These are phyloP conservation scores for Plecturocebus donacophilus DNA, from an alignment of 2,113 vertebrate genomes.

Conservation along the genomic window DNA sequence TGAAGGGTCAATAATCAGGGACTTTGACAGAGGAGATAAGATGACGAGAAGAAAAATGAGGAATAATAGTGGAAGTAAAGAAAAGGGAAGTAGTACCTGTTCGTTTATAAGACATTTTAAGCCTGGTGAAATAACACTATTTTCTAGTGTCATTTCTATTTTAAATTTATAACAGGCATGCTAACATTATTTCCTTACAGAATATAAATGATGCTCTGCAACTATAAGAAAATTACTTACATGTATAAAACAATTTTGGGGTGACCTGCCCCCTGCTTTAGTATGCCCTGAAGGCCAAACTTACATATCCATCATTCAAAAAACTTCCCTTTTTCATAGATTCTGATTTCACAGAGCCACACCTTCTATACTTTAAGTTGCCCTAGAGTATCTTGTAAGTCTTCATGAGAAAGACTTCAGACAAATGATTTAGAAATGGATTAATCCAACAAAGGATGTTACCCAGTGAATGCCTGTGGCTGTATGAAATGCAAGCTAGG, in stretches of 20 bases:
- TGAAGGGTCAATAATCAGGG: not conserved
- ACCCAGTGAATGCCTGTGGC: not conserved
- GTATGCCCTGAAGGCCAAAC: not conserved
- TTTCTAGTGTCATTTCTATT: not conserved
- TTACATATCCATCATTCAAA: not conserved
- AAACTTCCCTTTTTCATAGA: not conserved
- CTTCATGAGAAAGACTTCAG: slow-evolving; percentile 11
- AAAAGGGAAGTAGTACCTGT: not conserved
- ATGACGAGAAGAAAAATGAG: not conserved
- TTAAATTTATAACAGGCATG: not conserved
- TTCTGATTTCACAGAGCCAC: not conserved
- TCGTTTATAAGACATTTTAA: not conserved
- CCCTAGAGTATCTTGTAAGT: not conserved
- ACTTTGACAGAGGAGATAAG: not conserved
- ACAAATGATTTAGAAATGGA: slow-evolving; percentile 45
- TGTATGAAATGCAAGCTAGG: slow-evolving; percentile 17
- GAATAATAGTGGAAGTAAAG: not conserved
- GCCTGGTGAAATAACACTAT: not conserved
- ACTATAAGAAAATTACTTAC: not conserved
- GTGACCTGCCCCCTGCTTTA: not conserved
- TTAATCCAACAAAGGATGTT: slow-evolving; percentile 14
- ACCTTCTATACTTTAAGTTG: not conserved
- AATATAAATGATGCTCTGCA: not conserved
- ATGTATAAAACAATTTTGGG: not conserved
- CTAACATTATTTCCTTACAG: not conserved